Base-by-base conservation (phyloP, 1,140 invertebrate genomes). In the Melitaea cinxia region DNA sequence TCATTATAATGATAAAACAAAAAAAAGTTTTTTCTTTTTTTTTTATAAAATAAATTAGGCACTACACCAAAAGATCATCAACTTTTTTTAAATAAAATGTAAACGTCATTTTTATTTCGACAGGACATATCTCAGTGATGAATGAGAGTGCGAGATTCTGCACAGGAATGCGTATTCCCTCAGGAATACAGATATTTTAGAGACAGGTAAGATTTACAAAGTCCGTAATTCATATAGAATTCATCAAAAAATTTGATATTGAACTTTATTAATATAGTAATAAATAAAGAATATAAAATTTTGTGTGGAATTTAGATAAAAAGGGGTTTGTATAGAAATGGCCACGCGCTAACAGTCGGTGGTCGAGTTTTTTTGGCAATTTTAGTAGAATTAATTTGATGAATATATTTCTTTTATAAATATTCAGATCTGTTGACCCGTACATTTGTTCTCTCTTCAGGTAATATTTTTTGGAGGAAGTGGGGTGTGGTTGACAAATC, bases 341-440 rank as follows among this genome's bases (percentile, higher is more conserved):
- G 68, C 65, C 65, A 73, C 72, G 72, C 61, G 72, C 68, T 73
- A 56, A 15, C 57, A 49, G 65, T 62, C 55, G 72, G 65, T 54
- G 72, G 68, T 70, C 60, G 33, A 15, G 26, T 12, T n/a, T 47
- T 47, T 47, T 49, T 33, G n/a, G 19, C n/a, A 26, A 17, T 19
- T 50, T 59, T 24, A 14, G 42, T 37, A 28, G 39, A 21, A 28
- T 47, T 55, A 30, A 24, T 33, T 10, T 39, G 4, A 17, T 39
- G 14, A 9, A 28, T 26, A 50, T 50, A 50, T 9, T 33, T 1
- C 6, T 33, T 33, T 33, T 33, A 33, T 9, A 33, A 10, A 4
- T 4, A 33, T 33, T 9, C 4, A 33, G 30, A 6, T 26, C 2
- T 26, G 6, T 26, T 26, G 24, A 26, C 2, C 24, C n/a, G n/a